Evolutionary conservation across 2,888 invertebrate genomes (phyloP), one percentile per base, ranked within the genome.

Genomic region (Oasisia sp.): DNA sequence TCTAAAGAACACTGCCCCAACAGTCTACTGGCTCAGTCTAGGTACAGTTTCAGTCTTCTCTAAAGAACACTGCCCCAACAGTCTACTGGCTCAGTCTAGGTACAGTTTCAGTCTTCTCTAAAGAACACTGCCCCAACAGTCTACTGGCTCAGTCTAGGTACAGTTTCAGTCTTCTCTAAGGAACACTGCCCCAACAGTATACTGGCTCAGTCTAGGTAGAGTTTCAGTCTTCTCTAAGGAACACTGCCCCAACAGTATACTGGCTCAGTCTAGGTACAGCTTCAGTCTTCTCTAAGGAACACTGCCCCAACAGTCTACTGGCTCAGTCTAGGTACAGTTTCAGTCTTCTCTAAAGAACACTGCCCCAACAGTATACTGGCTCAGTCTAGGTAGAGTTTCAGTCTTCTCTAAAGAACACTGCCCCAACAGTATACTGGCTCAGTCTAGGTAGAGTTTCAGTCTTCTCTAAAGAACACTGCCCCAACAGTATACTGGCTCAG

Each of bases 181-280:
- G 56, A 56, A 9, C 56, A 14, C 56, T 95, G 95, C 94, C 94
- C 95, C 27, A 96, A 96, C 94, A 94, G 94, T 56, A 94, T 96
- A 2, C 56, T 56, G 7, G 56, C 56, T 14, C 56, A 56, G 19
- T 56, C 56, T 9, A 56, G 56, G 56, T 56, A 56, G 8, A 56
- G 56, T 56, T 56, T 38, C 38, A 50, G n/a, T 11, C 0, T 50
- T 5, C 12, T 56, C 56, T 56, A 56, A 56, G 56, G 56, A 56
- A 9, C 56, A 14, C 56, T 95, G 95, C 94, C 94, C 95, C 27
- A 96, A 96, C 94, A 94, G 94, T 56, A 94, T 96, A 2, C 56
- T 56, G 7, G 56, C 56, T 14, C 56, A 56, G 19, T 56, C 56
- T 9, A 56, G 56, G 56, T 56, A 56, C 56, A 56, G 56, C 11